A percentile compares a stretch with the other conserved stretches of the same genome.
Evolutionary conservation across 2,113 vertebrate genomes (phyloP).

Genomic region (Apistogramma diplotaenia): DNA sequence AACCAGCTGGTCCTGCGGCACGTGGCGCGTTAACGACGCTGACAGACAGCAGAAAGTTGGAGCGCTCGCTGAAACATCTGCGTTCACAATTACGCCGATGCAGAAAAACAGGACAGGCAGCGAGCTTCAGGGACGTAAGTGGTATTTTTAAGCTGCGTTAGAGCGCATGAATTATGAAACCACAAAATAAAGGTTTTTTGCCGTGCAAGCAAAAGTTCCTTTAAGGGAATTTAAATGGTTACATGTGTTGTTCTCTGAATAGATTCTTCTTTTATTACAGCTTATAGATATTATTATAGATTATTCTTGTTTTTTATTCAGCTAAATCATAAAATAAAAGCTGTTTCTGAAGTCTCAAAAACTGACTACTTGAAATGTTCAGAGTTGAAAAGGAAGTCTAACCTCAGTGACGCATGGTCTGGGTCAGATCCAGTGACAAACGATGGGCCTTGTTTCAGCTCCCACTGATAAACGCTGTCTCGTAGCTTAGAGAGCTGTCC

Average conservation of each 20-base stretch:
- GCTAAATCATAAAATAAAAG: background rate
- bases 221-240: background rate
- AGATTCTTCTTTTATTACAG: no score
- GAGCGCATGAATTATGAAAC: background rate
- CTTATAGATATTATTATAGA: no score
- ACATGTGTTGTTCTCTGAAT: background rate
- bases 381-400: background rate
- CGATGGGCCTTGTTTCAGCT: background rate
- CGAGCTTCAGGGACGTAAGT: background rate
- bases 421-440: background rate
- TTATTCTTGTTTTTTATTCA: background rate
- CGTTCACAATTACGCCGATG: background rate
- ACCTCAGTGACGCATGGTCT: background rate
- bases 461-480: constrained; percentile 16
- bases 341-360: background rate
- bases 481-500: background rate
- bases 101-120: background rate
- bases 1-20: background rate
- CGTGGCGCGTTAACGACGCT: constrained; percentile 1
- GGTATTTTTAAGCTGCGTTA: background rate
- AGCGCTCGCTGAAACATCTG: background rate
- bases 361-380: background rate
- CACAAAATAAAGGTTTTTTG: background rate
- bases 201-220: background rate
- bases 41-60: constrained; percentile 15